These are phyloP conservation scores for Pseudomyrmex concolor DNA, from an alignment of 1,140 invertebrate genomes.

Conservation along the genomic window DNA sequence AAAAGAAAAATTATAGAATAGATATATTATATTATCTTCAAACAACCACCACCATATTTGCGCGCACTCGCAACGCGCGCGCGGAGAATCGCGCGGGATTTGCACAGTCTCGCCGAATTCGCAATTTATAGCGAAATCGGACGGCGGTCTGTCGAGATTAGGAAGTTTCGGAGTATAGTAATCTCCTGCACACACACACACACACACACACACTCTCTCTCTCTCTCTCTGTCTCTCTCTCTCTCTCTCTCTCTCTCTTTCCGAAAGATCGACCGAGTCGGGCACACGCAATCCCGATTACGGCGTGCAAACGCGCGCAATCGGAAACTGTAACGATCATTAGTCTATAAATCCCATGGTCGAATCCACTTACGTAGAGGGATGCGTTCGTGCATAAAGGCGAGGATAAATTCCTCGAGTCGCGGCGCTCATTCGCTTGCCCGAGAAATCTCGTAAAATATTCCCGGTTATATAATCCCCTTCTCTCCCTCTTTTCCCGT, in stretches of 20 bases:
- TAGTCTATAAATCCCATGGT: conserved; percentile 55
- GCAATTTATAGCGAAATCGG: conserved; percentile 6
- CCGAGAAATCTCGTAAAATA: conserved; percentile 45
- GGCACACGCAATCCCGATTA: conserved; percentile 17
- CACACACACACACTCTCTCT: neutral
- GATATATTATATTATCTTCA: neutral
- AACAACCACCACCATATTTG: neutral
- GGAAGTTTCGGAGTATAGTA: conserved; percentile 32
- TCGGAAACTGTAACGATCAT: conserved; percentile 57
- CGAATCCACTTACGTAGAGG: conserved; percentile 49
- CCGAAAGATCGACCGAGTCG: conserved; percentile 30
- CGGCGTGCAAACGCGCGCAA: conserved; percentile 45
- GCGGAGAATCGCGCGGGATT: neutral
- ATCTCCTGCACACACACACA: conserved; percentile 11
- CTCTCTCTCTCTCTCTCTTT: neutral
- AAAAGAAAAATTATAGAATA: too few species aligned
- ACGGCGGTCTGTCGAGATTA: conserved; percentile 39
- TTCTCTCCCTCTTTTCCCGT: too few species aligned
- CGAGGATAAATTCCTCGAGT: conserved; percentile 58
- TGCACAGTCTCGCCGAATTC: conserved; percentile 15
- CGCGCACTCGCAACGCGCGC: too few species aligned
- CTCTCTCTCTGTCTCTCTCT: neutral
- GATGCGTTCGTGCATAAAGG: conserved; percentile 49
- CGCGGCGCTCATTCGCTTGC: conserved; percentile 14
- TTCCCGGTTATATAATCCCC: conserved; percentile 46